Base-by-base conservation (phyloP, 2,113 vertebrate genomes). In the Syrrhaptes paradoxus region DNA sequence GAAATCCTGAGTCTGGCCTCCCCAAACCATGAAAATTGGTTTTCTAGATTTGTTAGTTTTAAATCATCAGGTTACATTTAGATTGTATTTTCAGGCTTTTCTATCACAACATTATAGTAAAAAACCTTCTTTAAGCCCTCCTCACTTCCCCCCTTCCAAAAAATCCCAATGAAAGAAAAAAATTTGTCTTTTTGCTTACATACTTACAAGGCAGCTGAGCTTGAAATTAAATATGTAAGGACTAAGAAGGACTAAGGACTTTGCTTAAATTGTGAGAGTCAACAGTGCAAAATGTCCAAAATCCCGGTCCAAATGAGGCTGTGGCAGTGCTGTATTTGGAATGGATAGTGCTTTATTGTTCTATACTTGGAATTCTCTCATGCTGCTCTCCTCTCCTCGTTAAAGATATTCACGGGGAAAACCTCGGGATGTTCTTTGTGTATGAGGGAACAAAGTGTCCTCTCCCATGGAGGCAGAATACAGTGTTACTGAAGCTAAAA, bases 271-370 rank as follows among this genome's bases (percentile, higher is more conserved):
- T 62, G 17, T 51, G 67, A 94, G 46, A 48, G 1, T 72, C 66
- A 86, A 77, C 79, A 81, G 72, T 29, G 38, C 32, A 80, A 74
- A 77, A 85, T 88, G 86, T 95, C 52, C 68, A 34, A 84, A 86
- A 81, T 63, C 21, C n/a, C 45, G 2, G 0, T 81, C 61, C 41
- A 10, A 84, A 52, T 34, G 72, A 92, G 25, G 16, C 51, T 67
- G 32, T 28, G 10, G 67, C 81, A 83, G 63, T 52, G 62, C 52
- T 41, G 24, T 81, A 71, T 90, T 78, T 86, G 65, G 74, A 95
- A 93, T 38, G 34, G 59, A 67, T 95, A 95, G 90, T 45, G 52
- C 76, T 95, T 92, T 93, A 93, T 95, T 96, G 85, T 90, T 79
- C 73, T 89, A 22, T n/a, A 75, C 61, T 80, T 77, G 70, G 70